phyloP scores from a whole-genome alignment of 2,113 vertebrate genomes.

The Oenanthe melanoleuca region DNA sequence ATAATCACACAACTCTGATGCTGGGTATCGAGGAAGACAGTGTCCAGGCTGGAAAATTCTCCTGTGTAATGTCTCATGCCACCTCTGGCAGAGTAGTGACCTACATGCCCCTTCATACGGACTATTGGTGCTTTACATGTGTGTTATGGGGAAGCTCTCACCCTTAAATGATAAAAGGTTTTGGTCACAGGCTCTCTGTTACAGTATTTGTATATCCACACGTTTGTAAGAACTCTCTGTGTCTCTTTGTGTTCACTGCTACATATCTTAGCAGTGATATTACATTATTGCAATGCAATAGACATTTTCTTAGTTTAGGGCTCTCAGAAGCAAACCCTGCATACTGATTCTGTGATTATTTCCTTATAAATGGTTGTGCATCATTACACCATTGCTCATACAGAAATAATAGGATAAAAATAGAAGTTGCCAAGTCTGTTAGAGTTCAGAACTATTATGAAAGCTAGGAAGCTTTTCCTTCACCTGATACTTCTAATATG shows the following conservation, averaged over 20 bases:
- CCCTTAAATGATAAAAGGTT: not conserved
- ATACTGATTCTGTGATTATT: not conserved
- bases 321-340: not conserved
- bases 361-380: not conserved
- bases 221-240: not conserved
- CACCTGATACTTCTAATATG: not conserved
- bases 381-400: not conserved
- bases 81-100: not conserved
- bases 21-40: rapidly evolving
- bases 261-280: not conserved
- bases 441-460: not conserved
- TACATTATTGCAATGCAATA: too few species aligned
- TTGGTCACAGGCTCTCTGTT: not conserved
- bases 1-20: rapidly evolving
- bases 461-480: not conserved
- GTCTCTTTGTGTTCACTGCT: not conserved
- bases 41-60: not conserved
- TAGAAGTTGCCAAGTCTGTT: not conserved
- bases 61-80: not conserved
- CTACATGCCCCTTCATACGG: not conserved
- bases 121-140: not conserved
- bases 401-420: not conserved
- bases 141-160: rapidly evolving
- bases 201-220: rapidly evolving
- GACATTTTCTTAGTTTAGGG: not conserved